phyloP scores from a whole-genome alignment of 2,797 vertebrate species.

The Hypotaenidia philippensis region DNA sequence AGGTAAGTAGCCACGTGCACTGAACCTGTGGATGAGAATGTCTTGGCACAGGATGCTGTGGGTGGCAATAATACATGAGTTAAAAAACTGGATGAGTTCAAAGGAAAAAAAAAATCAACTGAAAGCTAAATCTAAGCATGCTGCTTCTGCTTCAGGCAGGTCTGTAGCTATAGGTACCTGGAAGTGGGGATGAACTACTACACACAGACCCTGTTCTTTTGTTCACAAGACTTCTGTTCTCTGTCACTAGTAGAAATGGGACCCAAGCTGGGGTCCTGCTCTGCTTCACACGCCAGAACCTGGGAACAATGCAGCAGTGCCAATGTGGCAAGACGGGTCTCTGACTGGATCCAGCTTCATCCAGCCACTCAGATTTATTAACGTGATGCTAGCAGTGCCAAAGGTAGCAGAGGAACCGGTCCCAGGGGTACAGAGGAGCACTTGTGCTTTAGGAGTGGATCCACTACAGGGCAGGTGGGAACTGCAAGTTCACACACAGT shows the following conservation, averaged over 20 bases:
- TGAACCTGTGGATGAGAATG: background rate
- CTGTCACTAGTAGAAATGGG: background rate
- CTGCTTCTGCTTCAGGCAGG: background rate
- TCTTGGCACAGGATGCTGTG: background rate
- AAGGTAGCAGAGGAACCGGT: background rate
- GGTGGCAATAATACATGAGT: background rate
- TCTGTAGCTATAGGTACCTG: background rate
- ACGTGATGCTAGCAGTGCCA: background rate
- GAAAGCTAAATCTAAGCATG: background rate
- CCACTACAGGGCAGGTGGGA: background rate
- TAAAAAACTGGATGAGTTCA: background rate
- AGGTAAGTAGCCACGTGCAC: background rate
- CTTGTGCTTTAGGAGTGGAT: background rate
- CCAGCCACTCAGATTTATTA: background rate
- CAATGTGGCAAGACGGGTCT: background rate
- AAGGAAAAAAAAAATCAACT: background rate
- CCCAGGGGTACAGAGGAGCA: background rate
- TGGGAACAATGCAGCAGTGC: background rate
- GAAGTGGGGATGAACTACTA: background rate
- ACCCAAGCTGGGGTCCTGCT: background rate
- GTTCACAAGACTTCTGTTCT: background rate
- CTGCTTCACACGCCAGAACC: fast-evolving
- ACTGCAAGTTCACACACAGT: background rate
- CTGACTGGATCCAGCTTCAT: background rate
- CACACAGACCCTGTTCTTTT: background rate